These are phyloP conservation scores for Xestia rhomboidea DNA, from an alignment of 2,888 invertebrate species.

Conservation along the genomic window DNA sequence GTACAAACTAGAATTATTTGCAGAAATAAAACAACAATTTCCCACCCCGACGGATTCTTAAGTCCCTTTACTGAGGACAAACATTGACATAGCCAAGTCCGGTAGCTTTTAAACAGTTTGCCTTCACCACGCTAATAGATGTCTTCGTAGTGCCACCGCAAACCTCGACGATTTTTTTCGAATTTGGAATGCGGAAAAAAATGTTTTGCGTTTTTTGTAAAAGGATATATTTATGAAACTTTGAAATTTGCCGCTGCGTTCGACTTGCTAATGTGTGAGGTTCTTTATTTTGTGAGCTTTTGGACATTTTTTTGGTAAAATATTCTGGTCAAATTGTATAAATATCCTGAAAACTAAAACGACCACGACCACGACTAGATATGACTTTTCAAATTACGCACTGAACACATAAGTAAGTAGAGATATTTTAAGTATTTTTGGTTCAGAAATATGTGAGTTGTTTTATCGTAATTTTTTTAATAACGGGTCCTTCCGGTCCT, in stretches of 20 bases:
- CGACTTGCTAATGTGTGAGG: slow-evolving; percentile 68
- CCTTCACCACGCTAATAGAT: slow-evolving; percentile 85
- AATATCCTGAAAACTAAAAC: background rate
- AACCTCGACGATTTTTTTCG: slow-evolving; percentile 69
- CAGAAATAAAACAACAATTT: slow-evolving; percentile 63
- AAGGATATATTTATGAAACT: slow-evolving; percentile 58
- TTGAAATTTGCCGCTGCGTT: slow-evolving; percentile 58
- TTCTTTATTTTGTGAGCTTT: slow-evolving; percentile 63
- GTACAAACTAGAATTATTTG: slow-evolving; percentile 56
- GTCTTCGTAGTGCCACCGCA: slow-evolving; percentile 78
- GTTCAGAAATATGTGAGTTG: background rate
- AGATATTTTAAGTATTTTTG: background rate
- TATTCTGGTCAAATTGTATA: background rate
- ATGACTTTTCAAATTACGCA: rapidly evolving
- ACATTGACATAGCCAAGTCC: slow-evolving; percentile 87
- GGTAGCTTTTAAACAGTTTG: slow-evolving; percentile 89
- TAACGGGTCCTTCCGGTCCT: background rate
- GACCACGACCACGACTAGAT: background rate
- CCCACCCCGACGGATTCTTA: slow-evolving; percentile 72
- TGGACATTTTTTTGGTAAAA: background rate
- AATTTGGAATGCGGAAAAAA: slow-evolving; percentile 71
- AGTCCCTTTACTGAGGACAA: slow-evolving; percentile 74
- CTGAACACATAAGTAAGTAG: no score
- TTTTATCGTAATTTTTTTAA: background rate
- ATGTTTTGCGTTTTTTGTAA: slow-evolving; percentile 53